Conservation (phyloP, 2,113 vertebrate species). For the Engraulis encrasicolus region DNA sequence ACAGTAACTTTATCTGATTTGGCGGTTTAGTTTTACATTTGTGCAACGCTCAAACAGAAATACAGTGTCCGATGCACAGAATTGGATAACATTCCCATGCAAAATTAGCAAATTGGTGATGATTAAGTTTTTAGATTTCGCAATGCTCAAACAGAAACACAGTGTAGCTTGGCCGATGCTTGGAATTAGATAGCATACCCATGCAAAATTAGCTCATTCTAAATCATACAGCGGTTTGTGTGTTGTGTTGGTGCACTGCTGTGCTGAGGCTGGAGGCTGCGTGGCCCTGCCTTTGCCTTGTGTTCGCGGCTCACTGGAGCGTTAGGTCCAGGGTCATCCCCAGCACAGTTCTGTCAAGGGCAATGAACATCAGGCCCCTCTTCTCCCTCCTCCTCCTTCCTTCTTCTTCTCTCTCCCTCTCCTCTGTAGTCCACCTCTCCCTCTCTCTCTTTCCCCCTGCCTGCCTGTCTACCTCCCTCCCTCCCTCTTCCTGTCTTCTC, state of each 20-base stretch:
- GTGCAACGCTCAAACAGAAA: neutral
- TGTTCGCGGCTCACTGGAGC: constrained; percentile 63
- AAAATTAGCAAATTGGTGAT: too few species aligned
- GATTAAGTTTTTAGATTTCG: too few species aligned
- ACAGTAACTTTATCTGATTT: neutral
- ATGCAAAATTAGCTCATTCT: neutral
- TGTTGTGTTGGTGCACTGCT: neutral
- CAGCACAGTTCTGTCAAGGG: constrained; percentile 71
- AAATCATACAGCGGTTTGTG: neutral
- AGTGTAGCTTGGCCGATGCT: too few species aligned
- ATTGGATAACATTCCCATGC: too few species aligned
- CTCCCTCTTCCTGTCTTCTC: neutral
- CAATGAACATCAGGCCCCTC: constrained; percentile 69
- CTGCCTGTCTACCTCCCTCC: constrained; percentile 51
- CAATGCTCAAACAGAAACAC: too few species aligned
- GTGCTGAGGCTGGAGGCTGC: constrained; percentile 33
- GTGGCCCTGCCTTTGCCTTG: constrained; percentile 46
- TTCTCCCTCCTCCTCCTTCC: constrained; percentile 44
- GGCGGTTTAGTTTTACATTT: neutral
- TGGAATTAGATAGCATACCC: too few species aligned
- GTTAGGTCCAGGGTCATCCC: constrained; percentile 70
- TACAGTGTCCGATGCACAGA: too few species aligned
- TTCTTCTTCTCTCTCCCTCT: constrained; percentile 22
- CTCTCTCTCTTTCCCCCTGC: constrained; percentile 40
- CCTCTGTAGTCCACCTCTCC: constrained; percentile 40